A percentile compares a stretch with the other conserved stretches of the same genome.
Evolutionary conservation across 2,113 vertebrate genomes (phyloP).

Genomic region (Larimichthys crocea): DNA sequence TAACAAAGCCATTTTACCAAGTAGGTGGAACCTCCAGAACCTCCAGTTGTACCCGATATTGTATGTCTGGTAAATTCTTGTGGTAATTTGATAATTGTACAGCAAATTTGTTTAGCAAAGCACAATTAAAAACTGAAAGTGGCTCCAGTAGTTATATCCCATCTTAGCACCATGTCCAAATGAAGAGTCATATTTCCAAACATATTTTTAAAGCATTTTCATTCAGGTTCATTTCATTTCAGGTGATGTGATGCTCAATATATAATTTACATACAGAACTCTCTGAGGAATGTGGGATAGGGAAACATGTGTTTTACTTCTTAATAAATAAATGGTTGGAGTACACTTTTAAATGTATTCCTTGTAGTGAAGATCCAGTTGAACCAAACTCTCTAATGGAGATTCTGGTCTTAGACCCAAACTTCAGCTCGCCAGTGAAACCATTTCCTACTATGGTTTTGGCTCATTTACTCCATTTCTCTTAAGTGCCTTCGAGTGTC

Average conservation of each 20-base stretch:
- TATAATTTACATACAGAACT: too few species aligned
- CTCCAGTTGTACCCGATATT: background rate
- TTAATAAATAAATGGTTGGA: too few species aligned
- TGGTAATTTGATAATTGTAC: background rate
- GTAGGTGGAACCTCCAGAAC: background rate
- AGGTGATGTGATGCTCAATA: too few species aligned
- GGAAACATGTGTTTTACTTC: too few species aligned
- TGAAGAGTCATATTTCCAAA: background rate
- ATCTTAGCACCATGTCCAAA: background rate
- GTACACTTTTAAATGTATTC: background rate
- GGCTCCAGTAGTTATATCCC: background rate
- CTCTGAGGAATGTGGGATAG: too few species aligned
- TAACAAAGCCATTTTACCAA: background rate
- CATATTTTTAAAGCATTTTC: background rate
- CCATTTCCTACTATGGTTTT: slow-evolving; percentile 12
- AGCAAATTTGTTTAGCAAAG: background rate
- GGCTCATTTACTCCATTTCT: slow-evolving; percentile 32
- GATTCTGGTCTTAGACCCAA: slow-evolving; percentile 6
- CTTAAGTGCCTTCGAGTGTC: background rate
- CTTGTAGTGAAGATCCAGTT: background rate
- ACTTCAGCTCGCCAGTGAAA: slow-evolving; percentile 17
- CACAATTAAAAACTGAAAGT: background rate
- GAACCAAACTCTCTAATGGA: background rate
- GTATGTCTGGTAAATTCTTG: background rate
- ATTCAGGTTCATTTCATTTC: too few species aligned